These are phyloP conservation scores for Chydorus sphaericus DNA, from an alignment of 2,888 invertebrate genomes.

Conservation along the genomic window DNA sequence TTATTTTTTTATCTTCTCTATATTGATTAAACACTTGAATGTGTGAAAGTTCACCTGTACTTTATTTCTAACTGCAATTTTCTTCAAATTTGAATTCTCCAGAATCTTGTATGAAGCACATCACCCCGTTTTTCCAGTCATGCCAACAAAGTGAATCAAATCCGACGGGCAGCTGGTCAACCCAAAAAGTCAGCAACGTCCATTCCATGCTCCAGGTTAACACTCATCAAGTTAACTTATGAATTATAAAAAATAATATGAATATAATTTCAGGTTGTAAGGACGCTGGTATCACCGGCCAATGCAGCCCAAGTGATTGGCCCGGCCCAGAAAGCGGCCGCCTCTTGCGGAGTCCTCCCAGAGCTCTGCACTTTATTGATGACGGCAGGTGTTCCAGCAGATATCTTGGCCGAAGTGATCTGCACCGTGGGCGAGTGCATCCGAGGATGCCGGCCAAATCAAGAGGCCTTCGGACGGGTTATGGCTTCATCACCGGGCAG, in stretches of 20 bases:
- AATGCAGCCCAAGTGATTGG: conserved; percentile 65
- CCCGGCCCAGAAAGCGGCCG: conserved; percentile 78
- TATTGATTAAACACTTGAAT: too few relatives aligned
- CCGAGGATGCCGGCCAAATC: conserved; percentile 74
- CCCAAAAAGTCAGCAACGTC: conserved; percentile 87
- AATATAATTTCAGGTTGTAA: conserved; percentile 38
- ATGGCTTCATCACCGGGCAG: conserved; percentile 64
- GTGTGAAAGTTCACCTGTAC: too few relatives aligned
- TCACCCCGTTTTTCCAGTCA: conserved; percentile 74
- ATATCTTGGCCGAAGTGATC: conserved; percentile 90
- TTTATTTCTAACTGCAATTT: too few relatives aligned
- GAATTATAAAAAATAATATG: conserved; percentile 19
- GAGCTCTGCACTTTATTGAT: conserved; percentile 78
- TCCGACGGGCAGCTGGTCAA: conserved; percentile 53
- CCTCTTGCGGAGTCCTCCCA: conserved; percentile 63
- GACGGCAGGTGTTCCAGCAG: conserved; percentile 78
- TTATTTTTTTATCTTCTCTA: too few relatives aligned
- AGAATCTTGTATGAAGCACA: conserved; percentile 77
- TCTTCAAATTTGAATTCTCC: neutral
- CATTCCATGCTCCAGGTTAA: conserved; percentile 55
- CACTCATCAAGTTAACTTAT: conserved; percentile 41
- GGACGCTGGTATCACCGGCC: conserved; percentile 83
- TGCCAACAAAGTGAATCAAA: conserved; percentile 34
- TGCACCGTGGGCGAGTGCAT: conserved; percentile 89
- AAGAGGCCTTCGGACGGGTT: conserved; percentile 60